Percentiles rank a stretch among this genome's conserved stretches.
Conservation (phyloP, 2,888 invertebrate species). For the Cheiracanthium punctorium region DNA sequence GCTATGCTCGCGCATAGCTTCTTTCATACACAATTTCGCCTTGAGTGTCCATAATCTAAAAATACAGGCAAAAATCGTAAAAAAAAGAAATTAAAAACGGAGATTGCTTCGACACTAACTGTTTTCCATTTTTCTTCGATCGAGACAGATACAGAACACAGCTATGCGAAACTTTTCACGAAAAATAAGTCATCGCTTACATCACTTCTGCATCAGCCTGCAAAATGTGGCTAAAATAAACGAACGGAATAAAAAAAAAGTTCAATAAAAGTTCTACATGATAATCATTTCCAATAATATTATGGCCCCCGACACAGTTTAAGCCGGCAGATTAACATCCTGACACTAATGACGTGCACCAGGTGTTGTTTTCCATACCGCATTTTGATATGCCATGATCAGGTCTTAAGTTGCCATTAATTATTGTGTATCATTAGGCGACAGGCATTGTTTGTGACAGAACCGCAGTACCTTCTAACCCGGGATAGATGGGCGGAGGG, state of each 20-base stretch:
- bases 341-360: constrained; percentile 17
- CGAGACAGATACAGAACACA: no score
- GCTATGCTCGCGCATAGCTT: no score
- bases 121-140: no score
- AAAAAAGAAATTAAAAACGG: no score
- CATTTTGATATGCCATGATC: constrained; percentile 1
- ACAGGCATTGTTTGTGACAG: constrained; percentile 10
- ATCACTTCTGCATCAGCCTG: no score
- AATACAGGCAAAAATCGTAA: no score
- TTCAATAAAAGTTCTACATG: not conserved
- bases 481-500: not conserved
- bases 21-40: no score
- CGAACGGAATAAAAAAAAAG: not conserved
- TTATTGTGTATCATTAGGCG: constrained; percentile 10
- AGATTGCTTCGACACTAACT: no score
- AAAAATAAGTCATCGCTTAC: no score
- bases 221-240: not conserved
- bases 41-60: no score
- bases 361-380: constrained; percentile 13
- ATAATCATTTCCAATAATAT: constrained; percentile 1
- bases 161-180: no score
- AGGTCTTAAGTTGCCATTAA: constrained; percentile 7
- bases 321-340: constrained; percentile 4
- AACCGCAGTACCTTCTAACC: not conserved
- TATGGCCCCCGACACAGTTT: not conserved